phyloP scores from a whole-genome alignment of 2,113 vertebrate species.

The Sander vitreus region DNA sequence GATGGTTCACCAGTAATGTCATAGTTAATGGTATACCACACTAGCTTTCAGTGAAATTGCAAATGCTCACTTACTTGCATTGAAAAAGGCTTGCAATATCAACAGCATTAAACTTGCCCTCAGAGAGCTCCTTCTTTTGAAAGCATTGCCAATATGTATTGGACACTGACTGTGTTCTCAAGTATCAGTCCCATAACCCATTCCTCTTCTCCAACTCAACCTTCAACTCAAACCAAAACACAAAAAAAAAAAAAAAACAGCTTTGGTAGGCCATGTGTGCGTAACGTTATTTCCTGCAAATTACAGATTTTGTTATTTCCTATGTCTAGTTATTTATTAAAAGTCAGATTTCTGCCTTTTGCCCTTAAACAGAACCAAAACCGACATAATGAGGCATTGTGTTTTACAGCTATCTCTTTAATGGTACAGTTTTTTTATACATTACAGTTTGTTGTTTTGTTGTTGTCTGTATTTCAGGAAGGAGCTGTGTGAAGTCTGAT shows the following conservation, averaged over 20 bases:
- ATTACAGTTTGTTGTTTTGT: too few species aligned
- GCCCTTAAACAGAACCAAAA: too few species aligned
- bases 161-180: not conserved
- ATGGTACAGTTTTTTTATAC: too few species aligned
- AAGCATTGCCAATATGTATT: not conserved
- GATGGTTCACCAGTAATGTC: not conserved
- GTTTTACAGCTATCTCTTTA: too few species aligned
- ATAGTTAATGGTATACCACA: not conserved
- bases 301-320: too few species aligned
- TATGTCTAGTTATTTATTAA: too few species aligned
- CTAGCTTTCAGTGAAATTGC: slow-evolving; percentile 27
- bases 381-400: too few species aligned
- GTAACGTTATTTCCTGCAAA: not conserved
- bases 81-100: slow-evolving; percentile 23
- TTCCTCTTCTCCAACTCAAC: not conserved
- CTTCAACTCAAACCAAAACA: too few species aligned
- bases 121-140: not conserved
- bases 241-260: not conserved
- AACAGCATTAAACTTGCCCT: slow-evolving; percentile 2
- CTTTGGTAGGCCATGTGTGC: not conserved
- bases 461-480: too few species aligned
- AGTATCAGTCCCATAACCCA: not conserved
- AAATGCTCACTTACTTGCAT: not conserved
- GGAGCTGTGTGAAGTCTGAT: too few species aligned
- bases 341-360: too few species aligned